Percentiles rank a stretch among this genome's conserved stretches.
Evolutionary conservation across 2,797 vertebrate genomes (phyloP).

Genomic region (Acrossocheilus fasciatus): DNA sequence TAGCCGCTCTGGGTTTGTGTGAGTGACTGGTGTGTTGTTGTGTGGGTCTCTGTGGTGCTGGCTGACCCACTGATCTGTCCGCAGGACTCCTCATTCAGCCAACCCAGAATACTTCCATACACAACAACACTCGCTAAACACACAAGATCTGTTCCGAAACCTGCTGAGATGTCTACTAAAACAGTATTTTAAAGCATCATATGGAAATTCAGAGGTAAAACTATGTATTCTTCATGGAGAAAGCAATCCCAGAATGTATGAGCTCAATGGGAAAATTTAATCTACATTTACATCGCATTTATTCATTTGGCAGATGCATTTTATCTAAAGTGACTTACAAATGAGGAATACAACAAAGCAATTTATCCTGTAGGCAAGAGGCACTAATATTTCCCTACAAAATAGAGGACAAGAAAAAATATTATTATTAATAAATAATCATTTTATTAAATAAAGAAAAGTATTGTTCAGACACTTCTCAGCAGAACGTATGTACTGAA

Average conservation of each 20-base stretch:
- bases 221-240: not conserved
- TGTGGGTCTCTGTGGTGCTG: conserved; percentile 17
- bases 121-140: not conserved
- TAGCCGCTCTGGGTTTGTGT: conserved; percentile 15
- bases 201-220: not conserved
- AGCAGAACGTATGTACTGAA: not conserved
- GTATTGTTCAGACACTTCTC: not conserved
- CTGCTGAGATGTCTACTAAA: not conserved
- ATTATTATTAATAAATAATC: not conserved
- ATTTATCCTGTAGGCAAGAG: not conserved
- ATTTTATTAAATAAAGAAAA: not conserved
- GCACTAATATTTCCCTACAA: not conserved
- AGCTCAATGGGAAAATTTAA: not conserved
- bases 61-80: conserved; percentile 26
- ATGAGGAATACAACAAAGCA: not conserved
- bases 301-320: not conserved
- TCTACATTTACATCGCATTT: not conserved
- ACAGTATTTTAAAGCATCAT: not conserved
- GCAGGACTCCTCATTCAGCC: conserved; percentile 6
- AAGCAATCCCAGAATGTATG: not conserved
- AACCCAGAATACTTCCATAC: conserved; percentile 14
- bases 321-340: not conserved
- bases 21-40: conserved; percentile 11
- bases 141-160: not conserved
- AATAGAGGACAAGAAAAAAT: not conserved